Percentiles rank a stretch among this genome's conserved stretches.
These are phyloP conservation scores for Sporophila hypoxantha DNA, from an alignment of 2,113 vertebrate species.

Conservation along the genomic window DNA sequence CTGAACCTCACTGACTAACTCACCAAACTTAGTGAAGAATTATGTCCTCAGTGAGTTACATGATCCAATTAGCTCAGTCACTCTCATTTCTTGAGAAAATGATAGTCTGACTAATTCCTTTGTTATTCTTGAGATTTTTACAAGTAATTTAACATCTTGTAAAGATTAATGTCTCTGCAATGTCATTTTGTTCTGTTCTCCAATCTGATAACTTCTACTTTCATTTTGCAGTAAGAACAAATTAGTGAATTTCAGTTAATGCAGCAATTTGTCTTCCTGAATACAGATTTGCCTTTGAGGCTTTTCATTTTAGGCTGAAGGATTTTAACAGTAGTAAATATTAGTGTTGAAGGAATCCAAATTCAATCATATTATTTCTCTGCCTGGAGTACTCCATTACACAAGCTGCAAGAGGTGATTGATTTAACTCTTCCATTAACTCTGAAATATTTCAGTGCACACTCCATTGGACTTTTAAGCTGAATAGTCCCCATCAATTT, in stretches of 20 bases:
- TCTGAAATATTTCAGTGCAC: background rate
- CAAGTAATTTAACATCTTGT: conserved; percentile 22
- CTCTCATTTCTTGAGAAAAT: background rate
- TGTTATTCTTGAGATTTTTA: conserved; percentile 25
- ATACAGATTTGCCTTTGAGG: background rate
- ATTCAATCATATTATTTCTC: background rate
- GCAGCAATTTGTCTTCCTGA: background rate
- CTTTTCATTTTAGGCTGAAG: background rate
- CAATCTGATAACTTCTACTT: background rate
- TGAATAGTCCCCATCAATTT: background rate
- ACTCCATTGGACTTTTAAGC: background rate
- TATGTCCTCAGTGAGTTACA: background rate
- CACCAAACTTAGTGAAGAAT: background rate
- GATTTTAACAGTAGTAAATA: background rate
- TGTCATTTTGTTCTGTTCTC: conserved; percentile 1
- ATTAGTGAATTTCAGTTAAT: conserved; percentile 6
- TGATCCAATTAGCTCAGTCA: background rate
- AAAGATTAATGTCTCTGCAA: conserved; percentile 3
- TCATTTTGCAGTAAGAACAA: background rate
- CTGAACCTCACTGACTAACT: background rate
- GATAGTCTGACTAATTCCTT: background rate
- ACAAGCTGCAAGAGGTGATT: background rate
- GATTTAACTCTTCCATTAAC: background rate
- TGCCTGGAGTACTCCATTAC: background rate
- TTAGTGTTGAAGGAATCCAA: background rate